Evolutionary conservation across 2,113 vertebrate species (phyloP), one percentile per base, ranked within the genome.

Genomic region (Pristiophorus japonicus): DNA sequence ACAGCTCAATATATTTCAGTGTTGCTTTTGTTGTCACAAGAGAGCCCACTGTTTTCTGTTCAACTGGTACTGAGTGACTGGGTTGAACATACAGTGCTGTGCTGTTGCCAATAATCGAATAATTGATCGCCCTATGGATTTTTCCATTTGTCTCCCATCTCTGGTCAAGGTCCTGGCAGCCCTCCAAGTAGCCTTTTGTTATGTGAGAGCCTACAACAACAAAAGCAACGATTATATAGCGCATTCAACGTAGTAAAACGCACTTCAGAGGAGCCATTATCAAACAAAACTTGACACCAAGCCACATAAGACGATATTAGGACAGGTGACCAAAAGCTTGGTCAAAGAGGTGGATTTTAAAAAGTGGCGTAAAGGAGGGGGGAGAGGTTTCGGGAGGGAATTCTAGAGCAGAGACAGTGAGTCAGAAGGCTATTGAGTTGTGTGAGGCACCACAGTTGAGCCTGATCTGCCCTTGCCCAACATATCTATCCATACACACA

Each of bases 1-100:
- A 70, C 66, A 16, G 93, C 66, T 70, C 70, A 94, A 67, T 47
- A 94, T 45, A 94, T 73, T 94, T 94, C 93, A 94, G 51, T 94
- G 93, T 94, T 8, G 70, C 66, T 94, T 63, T 70, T 94, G 66
- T 94, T 51, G 45, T 94, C 22, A 70, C 66, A 94, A 94, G 92
- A 42, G 66, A 51, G 66, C 93, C 66, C 93, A 70, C 93, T 94
- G 93, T 94, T 70, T 70, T 94, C 45, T 70, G 66, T 94, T 70
- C 66, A 94, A 34, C 45, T 94, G 66, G 93, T 70, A 47, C 93
- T 47, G 65, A 73, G 66, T 30, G 66, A 70, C 63, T 67, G 93
- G 42, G 93, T 70, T 73, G 65, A 70, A 94, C 45, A 11, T 94
- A 34, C 93, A 34, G 27, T 94, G 66, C 66, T 70, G 65, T 67